Percentiles rank a stretch among this genome's conserved stretches.
phyloP scores from a whole-genome alignment of 2,113 vertebrate genomes.

The Bettongia penicillata region DNA sequence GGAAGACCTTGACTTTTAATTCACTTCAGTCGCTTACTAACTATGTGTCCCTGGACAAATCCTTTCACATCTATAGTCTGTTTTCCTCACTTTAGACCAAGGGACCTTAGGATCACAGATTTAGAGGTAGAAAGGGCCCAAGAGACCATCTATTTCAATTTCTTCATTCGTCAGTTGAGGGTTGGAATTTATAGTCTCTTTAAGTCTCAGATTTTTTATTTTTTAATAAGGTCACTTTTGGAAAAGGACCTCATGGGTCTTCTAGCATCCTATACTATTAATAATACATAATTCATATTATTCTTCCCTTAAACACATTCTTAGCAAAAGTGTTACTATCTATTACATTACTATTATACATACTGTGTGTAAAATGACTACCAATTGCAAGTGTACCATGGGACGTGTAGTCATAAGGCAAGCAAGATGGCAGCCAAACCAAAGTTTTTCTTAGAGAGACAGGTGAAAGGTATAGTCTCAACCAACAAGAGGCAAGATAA shows the following conservation, averaged over 20 bases:
- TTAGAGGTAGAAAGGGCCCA: neutral
- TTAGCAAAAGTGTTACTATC: neutral
- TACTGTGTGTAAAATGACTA: neutral
- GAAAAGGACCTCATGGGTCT: neutral
- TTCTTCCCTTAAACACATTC: neutral
- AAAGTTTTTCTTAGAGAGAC: neutral
- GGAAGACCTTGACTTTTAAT: slow-evolving; percentile 49
- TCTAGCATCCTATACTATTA: neutral
- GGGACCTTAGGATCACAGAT: neutral
- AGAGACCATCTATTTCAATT: neutral
- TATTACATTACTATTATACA: neutral
- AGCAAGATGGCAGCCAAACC: neutral
- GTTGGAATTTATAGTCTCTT: neutral
- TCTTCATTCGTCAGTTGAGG: neutral
- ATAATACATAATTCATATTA: neutral
- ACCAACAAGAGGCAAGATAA: neutral
- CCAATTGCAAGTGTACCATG: neutral
- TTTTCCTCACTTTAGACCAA: neutral
- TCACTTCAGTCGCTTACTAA: slow-evolving; percentile 50
- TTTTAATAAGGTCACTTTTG: neutral
- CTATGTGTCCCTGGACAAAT: slow-evolving; percentile 51
- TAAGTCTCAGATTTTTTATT: neutral
- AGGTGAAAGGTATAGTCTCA: neutral
- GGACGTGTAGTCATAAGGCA: neutral
- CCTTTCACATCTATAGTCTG: neutral